These are phyloP conservation scores for Cryptocheilus praepositus DNA, from an alignment of 2,888 invertebrate genomes.

Conservation along the genomic window DNA sequence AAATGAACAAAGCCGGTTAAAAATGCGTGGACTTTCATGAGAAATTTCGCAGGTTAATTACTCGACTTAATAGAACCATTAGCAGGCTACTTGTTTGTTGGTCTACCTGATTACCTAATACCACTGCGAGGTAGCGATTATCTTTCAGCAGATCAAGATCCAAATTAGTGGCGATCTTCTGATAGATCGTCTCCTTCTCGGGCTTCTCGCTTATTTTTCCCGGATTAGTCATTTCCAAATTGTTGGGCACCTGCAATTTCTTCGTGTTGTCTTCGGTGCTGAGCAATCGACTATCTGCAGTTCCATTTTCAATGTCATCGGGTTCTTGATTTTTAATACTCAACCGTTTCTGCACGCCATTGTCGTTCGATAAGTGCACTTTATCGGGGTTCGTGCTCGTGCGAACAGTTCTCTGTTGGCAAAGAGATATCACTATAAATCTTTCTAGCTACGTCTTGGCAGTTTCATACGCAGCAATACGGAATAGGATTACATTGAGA, in stretches of 20 bases:
- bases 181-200: conserved; percentile 14
- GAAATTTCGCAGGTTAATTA: no score
- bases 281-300: conserved; percentile 18
- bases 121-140: conserved; percentile 44
- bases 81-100: not conserved
- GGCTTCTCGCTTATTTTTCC: not conserved
- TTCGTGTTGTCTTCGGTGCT: not conserved
- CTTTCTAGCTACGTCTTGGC: no score
- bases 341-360: no score
- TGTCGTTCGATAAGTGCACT: no score
- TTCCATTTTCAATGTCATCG: conserved; percentile 9
- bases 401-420: no score
- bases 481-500: no score
- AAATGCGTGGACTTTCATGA: no score
- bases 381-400: no score
- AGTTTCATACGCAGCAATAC: no score
- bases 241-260: not conserved
- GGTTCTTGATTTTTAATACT: not conserved
- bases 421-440: no score
- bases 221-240: not conserved
- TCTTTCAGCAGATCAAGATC: conserved; percentile 52
- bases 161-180: conserved; percentile 35
- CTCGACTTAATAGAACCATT: not conserved
- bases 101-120: conserved; percentile 46
- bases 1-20: no score